Conservation (phyloP, 2,797 vertebrate species). For the Dromococcyx pavoninus region DNA sequence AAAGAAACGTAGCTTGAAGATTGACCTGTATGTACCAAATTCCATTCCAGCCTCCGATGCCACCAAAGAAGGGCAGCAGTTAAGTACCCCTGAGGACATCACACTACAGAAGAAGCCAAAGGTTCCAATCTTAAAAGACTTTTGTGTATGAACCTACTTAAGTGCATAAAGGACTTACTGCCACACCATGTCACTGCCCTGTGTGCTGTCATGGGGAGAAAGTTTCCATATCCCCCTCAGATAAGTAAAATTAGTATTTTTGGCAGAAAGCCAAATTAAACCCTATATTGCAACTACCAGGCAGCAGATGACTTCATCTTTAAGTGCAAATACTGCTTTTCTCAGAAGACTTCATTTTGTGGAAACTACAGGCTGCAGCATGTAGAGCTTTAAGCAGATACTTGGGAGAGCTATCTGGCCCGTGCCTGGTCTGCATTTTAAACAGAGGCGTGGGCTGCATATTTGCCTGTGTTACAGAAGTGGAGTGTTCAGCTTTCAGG, state of each 20-base stretch:
- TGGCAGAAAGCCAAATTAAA: background rate
- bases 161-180: background rate
- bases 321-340: background rate
- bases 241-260: background rate
- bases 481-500: background rate
- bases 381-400: background rate
- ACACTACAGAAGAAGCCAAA: background rate
- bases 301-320: background rate
- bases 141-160: too few species aligned
- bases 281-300: background rate
- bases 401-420: background rate
- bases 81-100: fast-evolving
- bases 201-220: too few species aligned
- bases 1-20: background rate
- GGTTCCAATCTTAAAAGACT: background rate
- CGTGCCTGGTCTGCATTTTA: background rate
- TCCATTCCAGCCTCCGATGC: background rate
- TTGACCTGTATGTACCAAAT: background rate
- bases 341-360: background rate
- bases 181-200: too few species aligned
- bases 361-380: background rate
- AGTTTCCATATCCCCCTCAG: background rate
- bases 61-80: background rate
- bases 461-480: background rate
- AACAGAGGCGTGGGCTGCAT: background rate